Conservation (phyloP, 2,797 vertebrate genomes). For the Paguma larvata region DNA sequence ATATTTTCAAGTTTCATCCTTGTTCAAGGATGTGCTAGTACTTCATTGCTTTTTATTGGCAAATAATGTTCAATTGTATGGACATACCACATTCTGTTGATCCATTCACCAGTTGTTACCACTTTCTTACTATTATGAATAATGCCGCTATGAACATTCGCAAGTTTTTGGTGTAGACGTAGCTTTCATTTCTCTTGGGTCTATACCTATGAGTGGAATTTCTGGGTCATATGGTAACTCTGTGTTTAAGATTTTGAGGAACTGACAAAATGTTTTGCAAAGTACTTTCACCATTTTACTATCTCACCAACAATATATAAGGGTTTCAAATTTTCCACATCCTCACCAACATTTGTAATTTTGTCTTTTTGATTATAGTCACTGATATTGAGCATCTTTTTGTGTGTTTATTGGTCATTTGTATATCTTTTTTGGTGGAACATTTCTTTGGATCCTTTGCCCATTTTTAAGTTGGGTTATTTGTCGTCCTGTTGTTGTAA, state of each 20-base stretch:
- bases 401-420: background rate
- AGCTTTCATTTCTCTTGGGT: background rate
- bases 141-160: background rate
- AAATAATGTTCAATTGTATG: slow-evolving; percentile 10
- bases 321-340: background rate
- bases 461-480: slow-evolving; percentile 19
- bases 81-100: background rate
- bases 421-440: slow-evolving; percentile 37
- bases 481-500: slow-evolving; percentile 28
- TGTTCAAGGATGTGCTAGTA: background rate
- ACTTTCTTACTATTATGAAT: background rate
- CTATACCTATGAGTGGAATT: slow-evolving; percentile 10
- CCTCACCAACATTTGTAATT: background rate
- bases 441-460: slow-evolving; percentile 18
- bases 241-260: slow-evolving; percentile 36
- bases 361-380: background rate
- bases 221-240: background rate
- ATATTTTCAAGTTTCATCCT: slow-evolving; percentile 27
- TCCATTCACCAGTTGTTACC: background rate
- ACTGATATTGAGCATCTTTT: background rate
- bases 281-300: slow-evolving; percentile 48
- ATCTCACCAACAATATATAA: slow-evolving; percentile 17
- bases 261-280: slow-evolving; percentile 18
- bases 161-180: background rate
- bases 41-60: slow-evolving; percentile 11